These are phyloP conservation scores for Bettongia penicillata DNA, from an alignment of 2,113 vertebrate species.

Conservation along the genomic window DNA sequence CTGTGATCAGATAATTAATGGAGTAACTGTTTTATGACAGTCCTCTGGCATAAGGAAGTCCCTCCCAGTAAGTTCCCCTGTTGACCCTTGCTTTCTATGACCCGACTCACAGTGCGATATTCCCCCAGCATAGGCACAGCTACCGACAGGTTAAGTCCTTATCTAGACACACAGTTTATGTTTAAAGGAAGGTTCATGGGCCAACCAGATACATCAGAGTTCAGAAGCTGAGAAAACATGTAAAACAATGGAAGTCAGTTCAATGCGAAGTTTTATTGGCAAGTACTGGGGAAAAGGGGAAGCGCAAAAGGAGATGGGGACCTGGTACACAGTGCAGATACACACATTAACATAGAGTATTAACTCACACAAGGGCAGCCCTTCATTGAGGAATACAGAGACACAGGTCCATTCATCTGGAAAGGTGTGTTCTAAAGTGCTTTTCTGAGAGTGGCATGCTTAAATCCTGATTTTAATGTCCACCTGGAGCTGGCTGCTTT, in stretches of 20 bases:
- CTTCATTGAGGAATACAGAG: neutral
- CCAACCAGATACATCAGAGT: neutral
- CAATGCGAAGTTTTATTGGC: neutral
- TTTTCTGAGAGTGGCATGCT: neutral
- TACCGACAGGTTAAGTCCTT: neutral
- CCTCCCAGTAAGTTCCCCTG: neutral
- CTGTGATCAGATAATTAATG: neutral
- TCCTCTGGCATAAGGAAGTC: neutral
- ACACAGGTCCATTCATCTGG: neutral
- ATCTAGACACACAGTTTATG: neutral
- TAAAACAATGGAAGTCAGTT: neutral
- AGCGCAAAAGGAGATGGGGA: no score
- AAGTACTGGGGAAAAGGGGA: neutral
- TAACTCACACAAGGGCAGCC: neutral
- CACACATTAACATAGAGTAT: neutral
- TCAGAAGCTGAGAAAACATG: neutral
- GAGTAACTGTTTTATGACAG: neutral
- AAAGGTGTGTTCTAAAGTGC: neutral
- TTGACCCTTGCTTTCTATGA: neutral
- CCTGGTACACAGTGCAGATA: neutral
- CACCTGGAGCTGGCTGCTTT: neutral
- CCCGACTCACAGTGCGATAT: neutral
- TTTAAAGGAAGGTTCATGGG: neutral
- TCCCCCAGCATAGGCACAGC: neutral
- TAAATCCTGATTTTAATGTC: neutral